These are phyloP conservation scores for Crotophaga sulcirostris DNA, from an alignment of 2,113 vertebrate species.

Conservation along the genomic window DNA sequence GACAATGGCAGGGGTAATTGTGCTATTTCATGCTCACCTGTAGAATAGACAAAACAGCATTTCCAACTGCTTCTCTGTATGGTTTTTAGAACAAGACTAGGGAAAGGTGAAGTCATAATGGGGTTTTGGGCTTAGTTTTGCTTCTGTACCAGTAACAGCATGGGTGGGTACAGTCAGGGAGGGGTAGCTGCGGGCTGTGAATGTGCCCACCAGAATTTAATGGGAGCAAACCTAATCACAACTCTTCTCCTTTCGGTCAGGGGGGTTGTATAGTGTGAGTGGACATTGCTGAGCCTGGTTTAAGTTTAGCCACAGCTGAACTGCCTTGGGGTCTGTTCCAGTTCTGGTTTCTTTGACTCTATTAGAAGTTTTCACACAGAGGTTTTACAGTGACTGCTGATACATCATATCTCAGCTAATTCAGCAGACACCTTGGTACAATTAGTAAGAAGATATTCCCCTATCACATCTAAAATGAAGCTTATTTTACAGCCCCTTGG, in stretches of 20 bases:
- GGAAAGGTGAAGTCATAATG: not conserved
- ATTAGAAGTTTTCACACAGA: slow-evolving; percentile 33
- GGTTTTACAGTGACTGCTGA: slow-evolving; percentile 11
- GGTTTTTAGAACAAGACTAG: not conserved
- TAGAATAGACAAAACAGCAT: not conserved
- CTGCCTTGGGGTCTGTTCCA: not conserved
- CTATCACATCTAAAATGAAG: slow-evolving; percentile 39
- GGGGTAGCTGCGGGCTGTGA: not conserved
- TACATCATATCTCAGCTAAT: slow-evolving; percentile 33
- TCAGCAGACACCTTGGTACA: slow-evolving; percentile 49
- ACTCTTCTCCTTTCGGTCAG: not conserved
- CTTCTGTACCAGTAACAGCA: not conserved
- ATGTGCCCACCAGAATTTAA: not conserved
- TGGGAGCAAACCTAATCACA: not conserved
- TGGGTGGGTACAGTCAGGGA: not conserved
- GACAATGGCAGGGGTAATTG: not conserved
- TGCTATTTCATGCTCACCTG: not conserved
- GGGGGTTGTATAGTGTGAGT: not conserved
- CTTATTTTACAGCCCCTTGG: slow-evolving; percentile 54
- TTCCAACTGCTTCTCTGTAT: not conserved
- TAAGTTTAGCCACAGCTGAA: not conserved
- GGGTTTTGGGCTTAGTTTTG: not conserved
- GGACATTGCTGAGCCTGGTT: not conserved
- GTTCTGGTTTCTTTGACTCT: not conserved
- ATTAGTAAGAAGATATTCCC: slow-evolving; percentile 66